phyloP scores from a whole-genome alignment of 2,797 vertebrate species.

The Bovichtus variegatus region DNA sequence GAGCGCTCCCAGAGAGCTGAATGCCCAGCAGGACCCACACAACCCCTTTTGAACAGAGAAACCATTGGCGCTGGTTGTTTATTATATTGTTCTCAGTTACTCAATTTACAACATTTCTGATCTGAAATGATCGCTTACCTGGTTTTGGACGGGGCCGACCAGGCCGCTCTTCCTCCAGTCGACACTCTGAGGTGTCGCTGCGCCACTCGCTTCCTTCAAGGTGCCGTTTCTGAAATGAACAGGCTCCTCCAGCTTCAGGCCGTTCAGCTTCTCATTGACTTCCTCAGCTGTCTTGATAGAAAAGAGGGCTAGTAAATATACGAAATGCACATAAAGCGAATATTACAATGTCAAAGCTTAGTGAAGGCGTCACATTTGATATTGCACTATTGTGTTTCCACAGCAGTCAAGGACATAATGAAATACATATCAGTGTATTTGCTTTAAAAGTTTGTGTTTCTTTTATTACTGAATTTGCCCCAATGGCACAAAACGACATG shows the following conservation, averaged over 20 bases:
- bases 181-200: constrained; percentile 67
- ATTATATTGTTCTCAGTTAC: not conserved
- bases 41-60: constrained; percentile 63
- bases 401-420: not conserved
- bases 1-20: constrained; percentile 84
- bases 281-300: constrained; percentile 84
- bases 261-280: constrained; percentile 76
- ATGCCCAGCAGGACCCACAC: constrained; percentile 88
- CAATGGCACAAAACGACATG: not conserved
- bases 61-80: not conserved
- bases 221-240: constrained; percentile 39
- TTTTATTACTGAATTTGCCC: not conserved
- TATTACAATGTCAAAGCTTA: not conserved
- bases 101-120: not conserved
- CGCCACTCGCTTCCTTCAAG: not conserved
- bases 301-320: constrained; percentile 10
- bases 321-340: not conserved
- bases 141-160: constrained; percentile 88
- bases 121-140: constrained; percentile 74
- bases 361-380: not conserved
- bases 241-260: constrained; percentile 70
- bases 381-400: not conserved
- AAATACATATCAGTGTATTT: not conserved
- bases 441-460: not conserved
- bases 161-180: constrained; percentile 89